A percentile compares a stretch with the other conserved stretches of the same genome.
Conservation (phyloP, 2,888 invertebrate species). For the Tetheella fluctuosa region DNA sequence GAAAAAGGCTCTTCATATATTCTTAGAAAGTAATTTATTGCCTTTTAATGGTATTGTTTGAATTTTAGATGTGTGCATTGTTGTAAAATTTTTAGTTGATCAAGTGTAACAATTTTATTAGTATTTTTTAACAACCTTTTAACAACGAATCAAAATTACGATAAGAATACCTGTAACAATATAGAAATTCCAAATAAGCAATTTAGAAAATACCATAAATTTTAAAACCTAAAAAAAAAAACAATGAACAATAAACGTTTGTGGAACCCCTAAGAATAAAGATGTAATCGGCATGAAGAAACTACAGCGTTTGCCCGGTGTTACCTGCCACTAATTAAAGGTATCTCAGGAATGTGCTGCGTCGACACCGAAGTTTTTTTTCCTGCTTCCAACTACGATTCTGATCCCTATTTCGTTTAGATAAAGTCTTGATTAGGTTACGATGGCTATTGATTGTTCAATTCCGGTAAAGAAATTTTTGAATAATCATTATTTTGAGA, state of each 20-base stretch:
- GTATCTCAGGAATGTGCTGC: slow-evolving; percentile 63
- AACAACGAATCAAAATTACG: too few species aligned
- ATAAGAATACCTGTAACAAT: too few species aligned
- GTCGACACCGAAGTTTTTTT: slow-evolving; percentile 43
- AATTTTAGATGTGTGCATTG: too few species aligned
- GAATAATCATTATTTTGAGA: too few species aligned
- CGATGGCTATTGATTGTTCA: background rate
- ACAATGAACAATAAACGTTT: background rate
- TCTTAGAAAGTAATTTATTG: too few species aligned
- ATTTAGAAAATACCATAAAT: background rate
- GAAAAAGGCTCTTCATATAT: too few species aligned
- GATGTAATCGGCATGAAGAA: slow-evolving; percentile 23
- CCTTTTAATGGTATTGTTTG: too few species aligned
- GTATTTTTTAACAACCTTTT: too few species aligned
- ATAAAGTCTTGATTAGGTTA: background rate
- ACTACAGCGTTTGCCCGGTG: slow-evolving; percentile 20
- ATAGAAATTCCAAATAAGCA: background rate
- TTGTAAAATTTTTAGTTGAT: too few species aligned
- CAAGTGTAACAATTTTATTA: too few species aligned
- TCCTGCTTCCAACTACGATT: slow-evolving; percentile 23
- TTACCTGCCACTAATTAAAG: slow-evolving; percentile 62
- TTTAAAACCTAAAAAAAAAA: background rate
- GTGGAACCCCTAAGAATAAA: background rate
- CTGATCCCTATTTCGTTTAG: slow-evolving; percentile 24
- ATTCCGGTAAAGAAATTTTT: too few species aligned